These are phyloP conservation scores for Cyrtodaria siliqua DNA, from an alignment of 2,888 invertebrate genomes.

Conservation along the genomic window DNA sequence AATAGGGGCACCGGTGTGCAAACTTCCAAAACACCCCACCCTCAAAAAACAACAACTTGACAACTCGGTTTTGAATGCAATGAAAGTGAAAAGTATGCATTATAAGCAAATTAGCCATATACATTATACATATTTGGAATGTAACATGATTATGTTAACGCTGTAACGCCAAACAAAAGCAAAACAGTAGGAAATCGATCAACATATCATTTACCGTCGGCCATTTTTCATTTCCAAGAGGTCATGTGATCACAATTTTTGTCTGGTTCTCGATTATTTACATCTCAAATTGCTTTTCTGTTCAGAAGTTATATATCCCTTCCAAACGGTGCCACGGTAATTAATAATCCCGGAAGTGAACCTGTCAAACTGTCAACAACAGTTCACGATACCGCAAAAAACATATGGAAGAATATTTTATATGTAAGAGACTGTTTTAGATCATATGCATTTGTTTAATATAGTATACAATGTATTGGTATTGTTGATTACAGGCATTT, in stretches of 20 bases:
- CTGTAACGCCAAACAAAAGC: not conserved
- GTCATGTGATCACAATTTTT: slow-evolving; percentile 66
- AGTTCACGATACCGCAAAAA: too few relatives aligned
- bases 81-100: not conserved
- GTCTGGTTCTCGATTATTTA: slow-evolving; percentile 8
- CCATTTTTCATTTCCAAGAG: slow-evolving; percentile 69
- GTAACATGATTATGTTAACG: too few relatives aligned
- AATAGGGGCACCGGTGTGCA: too few relatives aligned
- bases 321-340: slow-evolving; percentile 22
- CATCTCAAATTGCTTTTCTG: not conserved
- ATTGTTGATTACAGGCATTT: too few relatives aligned
- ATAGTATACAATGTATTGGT: too few relatives aligned
- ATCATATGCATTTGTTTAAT: too few relatives aligned
- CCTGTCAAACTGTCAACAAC: slow-evolving; percentile 8
- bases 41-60: too few relatives aligned
- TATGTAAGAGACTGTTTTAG: too few relatives aligned
- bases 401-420: too few relatives aligned
- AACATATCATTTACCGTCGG: slow-evolving; percentile 68
- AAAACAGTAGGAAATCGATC: slow-evolving; percentile 11
- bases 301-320: not conserved
- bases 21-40: too few relatives aligned
- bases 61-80: too few relatives aligned
- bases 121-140: too few relatives aligned
- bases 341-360: slow-evolving; percentile 6
- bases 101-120: not conserved